Percentiles rank a stretch among this genome's conserved stretches.
Evolutionary conservation across 2,797 vertebrate species (phyloP).

Genomic region (Cheirogaleus major): DNA sequence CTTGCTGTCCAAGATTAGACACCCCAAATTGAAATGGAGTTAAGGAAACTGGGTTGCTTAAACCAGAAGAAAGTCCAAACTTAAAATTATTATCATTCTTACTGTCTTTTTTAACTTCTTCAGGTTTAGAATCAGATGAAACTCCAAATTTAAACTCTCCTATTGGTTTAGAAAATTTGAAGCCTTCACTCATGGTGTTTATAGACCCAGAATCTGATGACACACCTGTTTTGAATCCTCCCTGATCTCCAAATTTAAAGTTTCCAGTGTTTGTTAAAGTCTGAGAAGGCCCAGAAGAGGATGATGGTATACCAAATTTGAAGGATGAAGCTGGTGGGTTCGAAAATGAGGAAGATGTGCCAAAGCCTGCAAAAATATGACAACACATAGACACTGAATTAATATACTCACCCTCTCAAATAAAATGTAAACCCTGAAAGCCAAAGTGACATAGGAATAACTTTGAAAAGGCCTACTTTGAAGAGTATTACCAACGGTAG

Average conservation of each 20-base stretch:
- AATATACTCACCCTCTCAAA: not conserved
- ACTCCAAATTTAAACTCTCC: conserved; percentile 92
- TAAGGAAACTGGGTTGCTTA: conserved; percentile 78
- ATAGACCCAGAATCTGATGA: conserved; percentile 83
- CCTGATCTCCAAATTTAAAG: conserved; percentile 91
- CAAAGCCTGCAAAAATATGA: conserved; percentile 83
- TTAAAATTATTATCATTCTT: conserved; percentile 87
- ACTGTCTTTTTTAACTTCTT: conserved; percentile 89
- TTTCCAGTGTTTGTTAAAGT: conserved; percentile 81
- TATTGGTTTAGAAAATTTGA: conserved; percentile 87
- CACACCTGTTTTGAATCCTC: conserved; percentile 89
- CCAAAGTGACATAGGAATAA: not conserved
- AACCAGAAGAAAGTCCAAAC: conserved; percentile 86
- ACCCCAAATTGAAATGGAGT: conserved; percentile 84
- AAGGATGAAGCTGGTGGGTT: conserved; percentile 82
- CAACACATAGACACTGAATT: not conserved
- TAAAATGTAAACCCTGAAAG: conserved; percentile 14
- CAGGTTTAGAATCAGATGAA: conserved; percentile 83
- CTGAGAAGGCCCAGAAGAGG: conserved; percentile 84
- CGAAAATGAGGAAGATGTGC: conserved; percentile 81
- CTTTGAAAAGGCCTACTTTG: not conserved
- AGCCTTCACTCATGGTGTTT: conserved; percentile 78
- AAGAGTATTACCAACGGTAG: not conserved
- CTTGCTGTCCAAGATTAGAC: conserved; percentile 84
- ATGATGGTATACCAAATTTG: conserved; percentile 86